These are phyloP conservation scores for Morone chrysops DNA, from an alignment of 2,113 vertebrate genomes.

Conservation along the genomic window DNA sequence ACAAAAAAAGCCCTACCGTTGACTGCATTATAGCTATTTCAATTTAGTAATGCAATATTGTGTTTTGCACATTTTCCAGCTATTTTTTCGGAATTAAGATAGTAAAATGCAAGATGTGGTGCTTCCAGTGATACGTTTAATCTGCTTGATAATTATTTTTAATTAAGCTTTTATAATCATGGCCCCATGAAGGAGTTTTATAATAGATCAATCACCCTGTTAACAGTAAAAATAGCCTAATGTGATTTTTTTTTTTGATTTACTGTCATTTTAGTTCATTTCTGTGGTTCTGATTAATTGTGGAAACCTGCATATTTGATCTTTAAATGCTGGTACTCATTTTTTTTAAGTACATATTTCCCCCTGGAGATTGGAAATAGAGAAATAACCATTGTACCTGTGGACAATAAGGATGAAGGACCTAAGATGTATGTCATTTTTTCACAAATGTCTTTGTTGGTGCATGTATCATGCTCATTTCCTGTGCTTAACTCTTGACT, in stretches of 20 bases:
- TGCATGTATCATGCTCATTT: slow-evolving; percentile 22
- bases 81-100: slow-evolving; percentile 45
- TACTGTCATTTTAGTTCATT: slow-evolving; percentile 57
- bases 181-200: slow-evolving; percentile 12
- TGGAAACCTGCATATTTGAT: slow-evolving; percentile 28
- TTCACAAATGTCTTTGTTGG: slow-evolving; percentile 32
- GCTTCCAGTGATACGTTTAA: slow-evolving; percentile 27
- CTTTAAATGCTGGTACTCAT: slow-evolving; percentile 64
- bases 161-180: slow-evolving; percentile 29
- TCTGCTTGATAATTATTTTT: slow-evolving; percentile 35
- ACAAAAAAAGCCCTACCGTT: slow-evolving; percentile 16
- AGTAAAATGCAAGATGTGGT: slow-evolving; percentile 41
- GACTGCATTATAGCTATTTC: slow-evolving; percentile 25
- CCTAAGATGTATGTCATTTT: slow-evolving; percentile 58
- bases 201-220: slow-evolving; percentile 28
- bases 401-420: slow-evolving; percentile 25
- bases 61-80: slow-evolving; percentile 58
- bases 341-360: slow-evolving; percentile 2
- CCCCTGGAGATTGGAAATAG: slow-evolving; percentile 29
- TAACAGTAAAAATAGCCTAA: slow-evolving; percentile 32
- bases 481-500: slow-evolving; percentile 38
- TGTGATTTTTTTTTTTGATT: slow-evolving; percentile 42
- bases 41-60: slow-evolving; percentile 46
- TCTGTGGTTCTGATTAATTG: slow-evolving; percentile 50
- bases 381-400: slow-evolving; percentile 31